phyloP scores from a whole-genome alignment of 2,888 invertebrate genomes.

The Cantharis flavilabris region DNA sequence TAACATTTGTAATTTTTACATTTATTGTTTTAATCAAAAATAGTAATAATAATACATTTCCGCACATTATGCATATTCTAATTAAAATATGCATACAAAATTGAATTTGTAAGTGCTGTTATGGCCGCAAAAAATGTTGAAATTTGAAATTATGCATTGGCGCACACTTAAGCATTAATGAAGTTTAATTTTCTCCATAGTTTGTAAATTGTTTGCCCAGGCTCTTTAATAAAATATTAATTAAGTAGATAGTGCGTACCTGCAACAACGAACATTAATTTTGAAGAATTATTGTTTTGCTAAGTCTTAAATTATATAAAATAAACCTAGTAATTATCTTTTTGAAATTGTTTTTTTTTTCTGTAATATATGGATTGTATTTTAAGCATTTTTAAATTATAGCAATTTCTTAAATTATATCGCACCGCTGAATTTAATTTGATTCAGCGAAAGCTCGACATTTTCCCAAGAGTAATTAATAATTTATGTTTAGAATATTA shows the following conservation, averaged over 20 bases:
- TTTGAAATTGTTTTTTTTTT: not conserved
- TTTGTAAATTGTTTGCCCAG: not conserved
- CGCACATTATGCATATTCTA: not conserved
- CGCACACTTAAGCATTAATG: not conserved
- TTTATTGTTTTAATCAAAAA: not conserved
- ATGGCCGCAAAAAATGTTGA: not conserved
- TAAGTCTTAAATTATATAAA: not conserved
- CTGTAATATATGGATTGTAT: not conserved
- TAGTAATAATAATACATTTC: not conserved
- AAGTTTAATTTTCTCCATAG: not conserved
- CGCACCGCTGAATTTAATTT: not conserved
- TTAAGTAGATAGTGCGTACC: not conserved
- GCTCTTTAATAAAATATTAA: not conserved
- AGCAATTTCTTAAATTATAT: not conserved
- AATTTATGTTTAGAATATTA: not conserved
- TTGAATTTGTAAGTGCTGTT: not conserved
- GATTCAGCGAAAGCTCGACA: not conserved
- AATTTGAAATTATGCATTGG: not conserved
- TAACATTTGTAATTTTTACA: not conserved
- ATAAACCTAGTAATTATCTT: not conserved
- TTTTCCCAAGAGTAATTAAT: slow-evolving; percentile 1
- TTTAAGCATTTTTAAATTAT: not conserved
- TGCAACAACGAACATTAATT: not conserved
- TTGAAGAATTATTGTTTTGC: not conserved
- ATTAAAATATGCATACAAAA: too few relatives aligned